Conservation (phyloP, 2,888 invertebrate genomes). For the Callyntrura sp. region DNA sequence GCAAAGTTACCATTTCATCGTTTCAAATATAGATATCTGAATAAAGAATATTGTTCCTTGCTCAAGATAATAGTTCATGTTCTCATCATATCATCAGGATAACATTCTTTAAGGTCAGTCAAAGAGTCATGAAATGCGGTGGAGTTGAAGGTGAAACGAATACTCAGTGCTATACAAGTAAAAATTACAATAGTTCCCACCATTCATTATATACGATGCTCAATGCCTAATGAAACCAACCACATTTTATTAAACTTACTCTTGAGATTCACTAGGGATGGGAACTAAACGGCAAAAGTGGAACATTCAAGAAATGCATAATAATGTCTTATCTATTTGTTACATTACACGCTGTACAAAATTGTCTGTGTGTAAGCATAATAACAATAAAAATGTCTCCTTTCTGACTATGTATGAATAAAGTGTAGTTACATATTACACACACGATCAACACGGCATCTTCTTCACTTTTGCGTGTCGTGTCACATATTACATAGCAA, state of each 20-base stretch:
- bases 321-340: conserved; percentile 11
- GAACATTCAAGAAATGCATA: conserved; percentile 1
- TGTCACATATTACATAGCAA: no score
- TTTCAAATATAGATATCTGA: no score
- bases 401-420: no score
- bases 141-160: conserved; percentile 21
- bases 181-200: neutral
- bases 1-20: no score
- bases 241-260: neutral
- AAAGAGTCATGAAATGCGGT: neutral
- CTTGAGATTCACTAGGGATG: neutral
- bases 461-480: no score
- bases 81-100: conserved; percentile 5
- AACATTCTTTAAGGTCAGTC: neutral
- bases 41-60: neutral
- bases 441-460: no score
- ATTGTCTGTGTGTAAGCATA: neutral
- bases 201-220: neutral
- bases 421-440: no score
- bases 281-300: neutral
- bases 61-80: neutral
- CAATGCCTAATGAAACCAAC: neutral
- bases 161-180: neutral
- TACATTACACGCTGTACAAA: neutral
- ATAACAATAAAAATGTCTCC: no score